These are phyloP conservation scores for Hemithea aestivaria DNA, from an alignment of 2,888 invertebrate genomes.

Conservation along the genomic window DNA sequence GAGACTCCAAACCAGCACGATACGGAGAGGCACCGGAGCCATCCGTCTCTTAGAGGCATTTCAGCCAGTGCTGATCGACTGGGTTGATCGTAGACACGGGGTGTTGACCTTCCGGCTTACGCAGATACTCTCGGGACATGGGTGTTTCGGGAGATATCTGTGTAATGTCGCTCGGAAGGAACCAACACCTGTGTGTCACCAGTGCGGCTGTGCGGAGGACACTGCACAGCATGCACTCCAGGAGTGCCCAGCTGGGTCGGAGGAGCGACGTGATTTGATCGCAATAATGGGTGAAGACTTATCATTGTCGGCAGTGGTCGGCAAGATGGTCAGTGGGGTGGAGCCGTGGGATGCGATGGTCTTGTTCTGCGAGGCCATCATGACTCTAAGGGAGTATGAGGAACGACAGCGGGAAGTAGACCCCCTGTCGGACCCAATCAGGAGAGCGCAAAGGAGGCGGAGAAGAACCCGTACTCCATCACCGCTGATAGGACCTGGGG, in stretches of 20 bases:
- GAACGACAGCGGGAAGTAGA: too few relatives aligned
- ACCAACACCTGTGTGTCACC: neutral
- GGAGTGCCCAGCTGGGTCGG: conserved; percentile 1
- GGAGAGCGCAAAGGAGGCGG: too few relatives aligned
- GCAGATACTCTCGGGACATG: neutral
- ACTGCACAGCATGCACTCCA: neutral
- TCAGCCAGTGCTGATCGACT: neutral
- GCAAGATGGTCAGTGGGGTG: conserved; percentile 10
- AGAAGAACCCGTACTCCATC: too few relatives aligned
- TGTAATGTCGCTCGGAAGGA: neutral
- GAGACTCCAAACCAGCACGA: too few relatives aligned
- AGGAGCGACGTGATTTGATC: neutral
- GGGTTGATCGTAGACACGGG: neutral
- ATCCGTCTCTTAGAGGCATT: neutral
- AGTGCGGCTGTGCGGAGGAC: neutral
- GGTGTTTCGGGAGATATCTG: conserved; percentile 1
- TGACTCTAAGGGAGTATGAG: conserved; percentile 7
- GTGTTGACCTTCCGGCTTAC: neutral
- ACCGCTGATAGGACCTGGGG: too few relatives aligned
- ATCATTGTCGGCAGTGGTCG: conserved; percentile 10
- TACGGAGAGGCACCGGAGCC: too few relatives aligned
- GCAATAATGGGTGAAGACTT: neutral
- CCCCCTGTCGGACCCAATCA: too few relatives aligned
- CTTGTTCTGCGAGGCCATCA: conserved; percentile 9
- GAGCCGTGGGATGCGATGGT: conserved; percentile 11